A percentile compares a stretch with the other conserved stretches of the same genome.
phyloP scores from a whole-genome alignment of 2,888 invertebrate genomes.

The Acrobasis suavella region DNA sequence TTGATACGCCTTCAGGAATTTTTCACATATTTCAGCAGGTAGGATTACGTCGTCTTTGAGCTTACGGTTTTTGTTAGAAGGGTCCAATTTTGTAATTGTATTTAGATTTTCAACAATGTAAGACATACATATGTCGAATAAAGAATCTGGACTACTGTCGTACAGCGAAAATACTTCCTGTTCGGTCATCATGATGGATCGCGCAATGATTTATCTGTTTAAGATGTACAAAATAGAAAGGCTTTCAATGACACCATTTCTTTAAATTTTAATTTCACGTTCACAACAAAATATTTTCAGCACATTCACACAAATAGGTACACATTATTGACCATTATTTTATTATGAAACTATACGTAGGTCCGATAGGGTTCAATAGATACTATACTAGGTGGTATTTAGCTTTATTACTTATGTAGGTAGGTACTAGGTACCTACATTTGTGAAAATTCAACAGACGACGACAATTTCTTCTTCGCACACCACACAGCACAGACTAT shows the following conservation, averaged over 20 bases:
- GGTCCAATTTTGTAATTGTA: conserved; percentile 80
- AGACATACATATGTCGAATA: conserved; percentile 85
- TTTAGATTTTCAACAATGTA: conserved; percentile 84
- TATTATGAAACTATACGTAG: too few species aligned
- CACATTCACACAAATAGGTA: background rate
- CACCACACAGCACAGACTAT: too few species aligned
- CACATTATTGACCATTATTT: background rate
- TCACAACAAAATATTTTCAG: conserved; percentile 10
- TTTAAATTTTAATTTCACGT: conserved; percentile 17
- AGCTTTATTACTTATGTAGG: too few species aligned
- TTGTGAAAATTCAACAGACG: too few species aligned
- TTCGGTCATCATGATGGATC: conserved; percentile 53
- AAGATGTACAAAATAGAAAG: conserved; percentile 44
- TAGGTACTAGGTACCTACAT: too few species aligned
- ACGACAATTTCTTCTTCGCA: too few species aligned
- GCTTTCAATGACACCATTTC: conserved; percentile 43
- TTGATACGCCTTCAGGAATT: conserved; percentile 83
- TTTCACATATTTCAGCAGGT: conserved; percentile 88
- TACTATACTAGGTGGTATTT: too few species aligned
- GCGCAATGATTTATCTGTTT: conserved; percentile 33
- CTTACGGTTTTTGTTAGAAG: conserved; percentile 66
- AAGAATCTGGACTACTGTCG: conserved; percentile 80
- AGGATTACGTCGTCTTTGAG: conserved; percentile 84
- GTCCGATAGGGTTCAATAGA: too few species aligned
- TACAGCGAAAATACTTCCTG: conserved; percentile 52